These are phyloP conservation scores for Tenthredo distinguenda DNA, from an alignment of 2,888 invertebrate genomes.

Conservation along the genomic window DNA sequence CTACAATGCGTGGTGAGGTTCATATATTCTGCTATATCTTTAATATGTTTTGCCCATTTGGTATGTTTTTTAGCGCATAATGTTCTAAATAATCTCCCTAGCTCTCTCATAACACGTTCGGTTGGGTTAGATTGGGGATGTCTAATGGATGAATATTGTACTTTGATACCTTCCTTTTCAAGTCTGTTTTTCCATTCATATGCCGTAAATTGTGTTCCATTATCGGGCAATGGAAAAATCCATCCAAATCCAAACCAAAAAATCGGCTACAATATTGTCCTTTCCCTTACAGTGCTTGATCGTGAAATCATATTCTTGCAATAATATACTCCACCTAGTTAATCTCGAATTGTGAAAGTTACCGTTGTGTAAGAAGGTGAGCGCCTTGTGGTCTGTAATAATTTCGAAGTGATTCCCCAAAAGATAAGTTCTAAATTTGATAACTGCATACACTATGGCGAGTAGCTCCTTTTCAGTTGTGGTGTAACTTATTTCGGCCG, in stretches of 20 bases:
- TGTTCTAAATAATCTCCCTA: slow-evolving; percentile 58
- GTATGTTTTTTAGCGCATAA: slow-evolving; percentile 56
- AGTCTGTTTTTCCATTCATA: slow-evolving; percentile 48
- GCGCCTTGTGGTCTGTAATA: slow-evolving; percentile 63
- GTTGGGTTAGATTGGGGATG: slow-evolving; percentile 58
- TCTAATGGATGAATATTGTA: slow-evolving; percentile 53
- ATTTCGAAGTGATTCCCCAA: slow-evolving; percentile 61
- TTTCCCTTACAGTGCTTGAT: slow-evolving; percentile 60
- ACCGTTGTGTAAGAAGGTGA: slow-evolving; percentile 64
- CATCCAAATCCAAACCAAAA: no score
- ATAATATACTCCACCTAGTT: slow-evolving; percentile 60
- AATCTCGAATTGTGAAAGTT: slow-evolving; percentile 60
- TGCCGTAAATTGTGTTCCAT: slow-evolving; percentile 55
- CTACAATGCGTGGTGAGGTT: slow-evolving; percentile 56
- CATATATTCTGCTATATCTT: slow-evolving; percentile 53
- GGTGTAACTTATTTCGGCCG: slow-evolving; percentile 59
- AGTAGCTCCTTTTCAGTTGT: slow-evolving; percentile 64
- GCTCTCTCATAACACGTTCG: slow-evolving; percentile 57
- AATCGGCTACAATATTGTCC: slow-evolving; percentile 63
- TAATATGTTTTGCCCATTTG: slow-evolving; percentile 54
- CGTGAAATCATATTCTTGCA: slow-evolving; percentile 62
- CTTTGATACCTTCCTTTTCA: slow-evolving; percentile 30
- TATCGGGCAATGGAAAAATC: no score
- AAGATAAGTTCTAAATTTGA: slow-evolving; percentile 64
- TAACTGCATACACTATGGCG: slow-evolving; percentile 61